Conservation (phyloP, 2,113 vertebrate species). For the Nesoenas mayeri region DNA sequence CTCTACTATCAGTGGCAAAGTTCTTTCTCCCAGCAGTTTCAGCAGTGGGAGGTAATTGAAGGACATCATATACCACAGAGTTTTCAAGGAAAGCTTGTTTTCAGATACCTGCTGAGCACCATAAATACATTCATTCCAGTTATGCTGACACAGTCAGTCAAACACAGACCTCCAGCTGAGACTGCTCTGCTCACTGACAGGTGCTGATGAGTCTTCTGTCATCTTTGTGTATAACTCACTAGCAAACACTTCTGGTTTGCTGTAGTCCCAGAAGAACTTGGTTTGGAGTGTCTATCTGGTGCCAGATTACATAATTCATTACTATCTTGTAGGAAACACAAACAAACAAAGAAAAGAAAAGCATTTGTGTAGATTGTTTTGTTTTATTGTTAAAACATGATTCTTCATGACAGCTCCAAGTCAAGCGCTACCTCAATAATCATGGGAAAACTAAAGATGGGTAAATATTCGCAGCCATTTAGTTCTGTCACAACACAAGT, state of each 20-base stretch:
- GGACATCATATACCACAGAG: neutral
- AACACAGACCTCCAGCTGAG: neutral
- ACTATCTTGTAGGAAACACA: neutral
- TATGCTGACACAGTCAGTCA: neutral
- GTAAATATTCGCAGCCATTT: neutral
- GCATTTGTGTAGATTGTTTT: neutral
- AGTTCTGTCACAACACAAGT: neutral
- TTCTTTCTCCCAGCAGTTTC: neutral
- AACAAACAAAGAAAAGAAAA: neutral
- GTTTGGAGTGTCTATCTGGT: neutral
- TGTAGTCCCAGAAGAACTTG: neutral
- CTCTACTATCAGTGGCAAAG: neutral
- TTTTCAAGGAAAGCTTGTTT: constrained; percentile 11
- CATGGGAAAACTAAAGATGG: neutral
- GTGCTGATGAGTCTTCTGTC: neutral
- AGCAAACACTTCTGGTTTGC: neutral
- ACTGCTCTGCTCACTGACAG: neutral
- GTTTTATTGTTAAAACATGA: neutral
- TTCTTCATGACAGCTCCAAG: neutral
- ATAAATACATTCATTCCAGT: neutral
- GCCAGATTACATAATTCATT: neutral
- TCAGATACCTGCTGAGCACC: neutral
- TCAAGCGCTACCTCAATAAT: neutral
- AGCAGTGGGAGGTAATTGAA: neutral
- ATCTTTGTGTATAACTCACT: neutral